phyloP scores from a whole-genome alignment of 2,888 invertebrate genomes.

The Clepsis dumicolana region DNA sequence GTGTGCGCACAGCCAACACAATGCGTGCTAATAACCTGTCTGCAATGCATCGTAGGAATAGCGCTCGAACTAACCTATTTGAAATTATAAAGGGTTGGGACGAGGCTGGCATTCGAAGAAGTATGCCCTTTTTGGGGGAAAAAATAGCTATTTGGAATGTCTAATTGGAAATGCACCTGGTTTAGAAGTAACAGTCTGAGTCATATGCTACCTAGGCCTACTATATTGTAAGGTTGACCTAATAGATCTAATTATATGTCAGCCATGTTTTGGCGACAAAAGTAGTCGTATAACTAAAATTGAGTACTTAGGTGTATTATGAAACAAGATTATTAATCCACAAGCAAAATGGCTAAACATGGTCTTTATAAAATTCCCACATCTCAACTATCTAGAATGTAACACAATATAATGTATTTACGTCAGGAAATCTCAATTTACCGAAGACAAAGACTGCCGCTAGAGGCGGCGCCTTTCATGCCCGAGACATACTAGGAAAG shows the following conservation, averaged over 20 bases:
- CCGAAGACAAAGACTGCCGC: slow-evolving; percentile 50
- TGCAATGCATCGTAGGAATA: slow-evolving; percentile 45
- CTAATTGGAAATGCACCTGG: neutral
- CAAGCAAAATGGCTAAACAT: neutral
- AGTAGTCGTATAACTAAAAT: no score
- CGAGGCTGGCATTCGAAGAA: slow-evolving; percentile 23
- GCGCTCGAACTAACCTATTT: slow-evolving; percentile 22
- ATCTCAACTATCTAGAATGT: slow-evolving; percentile 35
- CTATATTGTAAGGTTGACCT: no score
- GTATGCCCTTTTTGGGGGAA: neutral
- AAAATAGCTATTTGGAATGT: neutral
- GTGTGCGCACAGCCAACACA: slow-evolving; percentile 71
- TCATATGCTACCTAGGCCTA: no score
- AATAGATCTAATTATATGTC: no score
- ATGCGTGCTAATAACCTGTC: slow-evolving; percentile 79
- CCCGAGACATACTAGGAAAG: slow-evolving; percentile 64
- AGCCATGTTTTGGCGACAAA: no score
- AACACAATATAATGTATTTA: slow-evolving; percentile 15
- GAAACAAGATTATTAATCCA: no score
- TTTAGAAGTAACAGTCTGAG: no score
- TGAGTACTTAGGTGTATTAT: no score
- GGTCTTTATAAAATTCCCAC: neutral
- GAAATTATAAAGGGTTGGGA: slow-evolving; percentile 9
- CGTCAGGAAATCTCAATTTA: slow-evolving; percentile 22
- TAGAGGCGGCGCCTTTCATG: slow-evolving; percentile 56